Evolutionary conservation across 2,113 vertebrate species (phyloP), one percentile per base, ranked within the genome.

Genomic region (Odobenus rosmarus): DNA sequence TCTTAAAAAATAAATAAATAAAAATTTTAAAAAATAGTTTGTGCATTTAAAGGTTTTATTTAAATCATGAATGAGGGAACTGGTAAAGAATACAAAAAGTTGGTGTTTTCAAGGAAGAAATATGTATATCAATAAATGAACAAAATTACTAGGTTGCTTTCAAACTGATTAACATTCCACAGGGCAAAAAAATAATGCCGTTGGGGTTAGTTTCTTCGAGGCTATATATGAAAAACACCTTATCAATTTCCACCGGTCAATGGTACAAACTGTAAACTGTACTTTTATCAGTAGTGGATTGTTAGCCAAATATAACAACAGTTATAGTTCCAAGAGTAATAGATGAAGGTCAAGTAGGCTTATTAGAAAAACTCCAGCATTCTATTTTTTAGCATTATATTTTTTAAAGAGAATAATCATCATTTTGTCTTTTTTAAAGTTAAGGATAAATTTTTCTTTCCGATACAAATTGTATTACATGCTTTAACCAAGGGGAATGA

Each of bases 51-150:
- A 81, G 23, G 11, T 83, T 82, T 91, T 62, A 61, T 57, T 86
- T 55, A 95, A 93, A 46, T 62, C 23, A 81, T 67, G 31, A 80
- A 76, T 23, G 28, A n/a, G 9, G 59, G 28, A 69, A 49, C 51
- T 79, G 36, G 46, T 77, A 86, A 93, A 79, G n/a, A 80, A 95
- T 16, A 61, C 10, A 88, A 85, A 96, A 94, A 49, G 26, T 59
- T 92, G 42, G 7, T 42, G 28, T 82, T 95, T 96, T 90, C 59
- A 51, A 53, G n/a, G 90, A 83, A 88, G 36, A 81, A 93, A 53
- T 74, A 23, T 51, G 59, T 19, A 57, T 16, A 51, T 85, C n/a
- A 83, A 86, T 57, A 89, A 91, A 36, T 33, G 6, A 76, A 79
- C 76, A 93, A 59, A 94, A 81, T 64, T 24, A 82, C 26, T 51